Percentiles rank a stretch among this genome's conserved stretches.
Evolutionary conservation across 2,113 vertebrate species (phyloP).

Genomic region (Panthera leo): DNA sequence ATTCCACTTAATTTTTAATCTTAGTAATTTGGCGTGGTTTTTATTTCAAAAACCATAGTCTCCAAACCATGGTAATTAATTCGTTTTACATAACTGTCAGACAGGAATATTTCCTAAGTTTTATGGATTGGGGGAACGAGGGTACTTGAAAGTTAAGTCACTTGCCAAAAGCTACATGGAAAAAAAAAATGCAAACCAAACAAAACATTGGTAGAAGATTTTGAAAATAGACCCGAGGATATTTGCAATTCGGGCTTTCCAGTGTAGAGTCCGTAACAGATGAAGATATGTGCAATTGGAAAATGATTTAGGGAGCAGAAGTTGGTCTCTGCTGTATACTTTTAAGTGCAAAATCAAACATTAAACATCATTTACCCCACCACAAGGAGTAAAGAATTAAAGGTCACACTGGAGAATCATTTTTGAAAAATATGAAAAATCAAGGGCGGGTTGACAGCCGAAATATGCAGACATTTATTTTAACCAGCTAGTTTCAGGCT

Average conservation of each 20-base stretch:
- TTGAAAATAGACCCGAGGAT: not conserved
- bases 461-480: not conserved
- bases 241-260: not conserved
- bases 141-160: slow-evolving; percentile 11
- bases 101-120: slow-evolving; percentile 41
- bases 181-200: not conserved
- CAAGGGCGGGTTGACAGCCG: not conserved
- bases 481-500: not conserved
- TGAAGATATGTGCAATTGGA: not conserved
- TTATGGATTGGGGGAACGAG: slow-evolving; percentile 26
- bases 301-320: not conserved
- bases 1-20: slow-evolving; percentile 55
- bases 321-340: fast-evolving
- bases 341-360: not conserved
- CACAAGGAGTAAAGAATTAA: not conserved
- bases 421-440: not conserved
- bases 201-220: not conserved
- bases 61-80: slow-evolving; percentile 63
- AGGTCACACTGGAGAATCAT: not conserved
- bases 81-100: slow-evolving; percentile 63
- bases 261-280: not conserved
- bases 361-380: not conserved
- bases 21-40: slow-evolving; percentile 60
- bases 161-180: slow-evolving; percentile 40
- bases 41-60: slow-evolving; percentile 54